Conservation (phyloP, 2,797 vertebrate genomes). For the Prionace glauca region DNA sequence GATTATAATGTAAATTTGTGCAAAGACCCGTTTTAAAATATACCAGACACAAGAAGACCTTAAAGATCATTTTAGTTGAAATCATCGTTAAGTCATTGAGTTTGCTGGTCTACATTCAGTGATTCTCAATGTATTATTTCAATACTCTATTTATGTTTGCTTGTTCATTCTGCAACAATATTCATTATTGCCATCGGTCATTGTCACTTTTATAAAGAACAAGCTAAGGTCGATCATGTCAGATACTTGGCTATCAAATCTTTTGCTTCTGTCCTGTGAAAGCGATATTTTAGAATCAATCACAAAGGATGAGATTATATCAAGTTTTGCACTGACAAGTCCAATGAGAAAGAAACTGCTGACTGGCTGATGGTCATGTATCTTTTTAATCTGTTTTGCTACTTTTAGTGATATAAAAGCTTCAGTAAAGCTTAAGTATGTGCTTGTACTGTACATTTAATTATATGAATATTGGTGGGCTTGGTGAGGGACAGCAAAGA, state of each 20-base stretch:
- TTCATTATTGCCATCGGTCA: neutral
- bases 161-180: neutral
- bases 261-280: conserved; percentile 4
- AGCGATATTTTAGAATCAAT: conserved; percentile 32
- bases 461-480: neutral
- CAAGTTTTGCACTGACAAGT: neutral
- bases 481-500: neutral
- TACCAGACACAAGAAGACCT: neutral
- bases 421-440: neutral
- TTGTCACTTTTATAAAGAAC: conserved; percentile 22
- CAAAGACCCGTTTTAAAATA: neutral
- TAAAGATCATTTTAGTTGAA: neutral
- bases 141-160: neutral
- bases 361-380: neutral
- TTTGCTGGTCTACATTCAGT: neutral
- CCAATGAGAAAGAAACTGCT: neutral
- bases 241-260: conserved; percentile 28
- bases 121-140: neutral
- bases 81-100: neutral
- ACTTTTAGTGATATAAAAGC: conserved; percentile 1
- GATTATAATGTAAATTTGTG: neutral
- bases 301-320: conserved; percentile 2
- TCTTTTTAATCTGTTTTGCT: conserved; percentile 10
- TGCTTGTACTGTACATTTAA: neutral
- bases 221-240: conserved; percentile 17